A percentile compares a stretch with the other conserved stretches of the same genome.
phyloP scores from a whole-genome alignment of 2,113 vertebrate genomes.

The Cathartes aura region DNA sequence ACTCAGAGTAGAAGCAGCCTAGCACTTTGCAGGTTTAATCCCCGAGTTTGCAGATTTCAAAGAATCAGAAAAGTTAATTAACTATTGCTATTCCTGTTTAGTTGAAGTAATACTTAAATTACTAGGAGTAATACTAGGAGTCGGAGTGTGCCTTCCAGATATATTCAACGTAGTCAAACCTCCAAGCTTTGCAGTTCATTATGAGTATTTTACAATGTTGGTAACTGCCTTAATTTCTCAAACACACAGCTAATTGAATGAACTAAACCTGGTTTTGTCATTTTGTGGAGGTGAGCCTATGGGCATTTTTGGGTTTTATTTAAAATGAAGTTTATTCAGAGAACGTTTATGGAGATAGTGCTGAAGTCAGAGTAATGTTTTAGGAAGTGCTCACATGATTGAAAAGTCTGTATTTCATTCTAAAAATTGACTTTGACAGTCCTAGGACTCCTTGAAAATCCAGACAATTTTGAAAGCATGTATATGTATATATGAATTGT shows the following conservation, averaged over 20 bases:
- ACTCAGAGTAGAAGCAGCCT: not conserved
- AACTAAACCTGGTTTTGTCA: not conserved
- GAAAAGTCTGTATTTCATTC: not conserved
- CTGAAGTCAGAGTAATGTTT: not conserved
- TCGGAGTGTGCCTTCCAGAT: not conserved
- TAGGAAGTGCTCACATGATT: not conserved
- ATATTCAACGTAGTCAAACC: not conserved
- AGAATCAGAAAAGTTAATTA: not conserved
- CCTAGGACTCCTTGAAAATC: not conserved
- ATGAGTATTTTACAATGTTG: not conserved
- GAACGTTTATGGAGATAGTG: not conserved
- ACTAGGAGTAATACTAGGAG: not conserved
- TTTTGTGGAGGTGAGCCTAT: not conserved
- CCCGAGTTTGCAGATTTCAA: not conserved
- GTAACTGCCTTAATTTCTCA: not conserved
- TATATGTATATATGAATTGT: not conserved
- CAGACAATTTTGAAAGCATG: not conserved
- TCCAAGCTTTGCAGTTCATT: not conserved
- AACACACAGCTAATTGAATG: not conserved
- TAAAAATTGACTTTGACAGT: not conserved
- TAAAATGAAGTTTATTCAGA: not conserved
- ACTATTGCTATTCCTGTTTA: not conserved
- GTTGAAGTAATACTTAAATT: not conserved
- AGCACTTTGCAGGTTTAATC: not conserved
- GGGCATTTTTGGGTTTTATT: not conserved